phyloP scores from a whole-genome alignment of 2,888 invertebrate species.

The Hesperia comma region DNA sequence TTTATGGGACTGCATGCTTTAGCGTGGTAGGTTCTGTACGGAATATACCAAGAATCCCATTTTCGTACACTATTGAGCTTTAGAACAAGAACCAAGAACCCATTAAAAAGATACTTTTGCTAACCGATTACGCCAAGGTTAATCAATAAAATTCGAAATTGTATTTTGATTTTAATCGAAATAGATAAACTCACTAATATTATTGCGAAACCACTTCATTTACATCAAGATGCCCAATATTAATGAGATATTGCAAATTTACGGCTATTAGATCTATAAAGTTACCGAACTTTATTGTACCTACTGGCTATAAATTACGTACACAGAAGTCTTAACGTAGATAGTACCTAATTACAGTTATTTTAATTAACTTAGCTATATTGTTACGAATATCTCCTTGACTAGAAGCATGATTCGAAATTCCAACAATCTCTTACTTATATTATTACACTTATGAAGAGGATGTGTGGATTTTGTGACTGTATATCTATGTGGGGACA shows the following conservation, averaged over 20 bases:
- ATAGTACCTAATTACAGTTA: no score
- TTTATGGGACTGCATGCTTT: no score
- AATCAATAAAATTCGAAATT: not conserved
- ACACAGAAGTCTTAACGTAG: not conserved
- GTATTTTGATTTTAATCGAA: not conserved
- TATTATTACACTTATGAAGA: no score
- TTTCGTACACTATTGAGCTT: no score
- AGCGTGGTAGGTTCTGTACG: no score
- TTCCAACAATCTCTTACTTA: no score
- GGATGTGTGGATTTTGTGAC: no score
- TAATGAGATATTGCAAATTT: slow-evolving; percentile 5
- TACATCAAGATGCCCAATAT: not conserved
- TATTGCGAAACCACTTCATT: not conserved
- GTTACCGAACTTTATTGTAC: not conserved
- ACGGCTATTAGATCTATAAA: not conserved
- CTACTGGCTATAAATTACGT: not conserved
- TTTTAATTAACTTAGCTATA: not conserved
- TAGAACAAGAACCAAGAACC: no score
- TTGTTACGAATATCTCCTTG: no score
- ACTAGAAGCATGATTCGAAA: no score
- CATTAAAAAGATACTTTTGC: not conserved
- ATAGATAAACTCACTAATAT: not conserved
- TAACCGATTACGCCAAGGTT: not conserved
- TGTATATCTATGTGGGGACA: no score
- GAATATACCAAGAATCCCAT: no score